phyloP scores from a whole-genome alignment of 1,140 invertebrate genomes.

The Formica exsecta region DNA sequence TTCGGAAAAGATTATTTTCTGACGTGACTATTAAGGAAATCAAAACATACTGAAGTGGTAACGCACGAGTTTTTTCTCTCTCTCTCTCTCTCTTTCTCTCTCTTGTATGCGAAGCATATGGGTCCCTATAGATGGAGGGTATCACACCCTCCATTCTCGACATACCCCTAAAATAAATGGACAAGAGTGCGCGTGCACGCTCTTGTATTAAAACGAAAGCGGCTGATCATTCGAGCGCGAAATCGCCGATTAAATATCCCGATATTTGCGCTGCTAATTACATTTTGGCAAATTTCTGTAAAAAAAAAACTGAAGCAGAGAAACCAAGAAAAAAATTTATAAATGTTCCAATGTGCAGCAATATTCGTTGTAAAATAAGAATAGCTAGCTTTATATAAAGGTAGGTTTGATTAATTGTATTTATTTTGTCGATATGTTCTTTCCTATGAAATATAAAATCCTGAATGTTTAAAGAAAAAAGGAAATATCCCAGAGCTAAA shows the following conservation, averaged over 20 bases:
- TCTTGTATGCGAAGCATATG: constrained; percentile 83
- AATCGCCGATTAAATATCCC: constrained; percentile 83
- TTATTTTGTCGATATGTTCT: neutral
- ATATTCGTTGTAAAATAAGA: neutral
- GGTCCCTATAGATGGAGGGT: constrained; percentile 82
- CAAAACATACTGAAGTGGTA: constrained; percentile 83
- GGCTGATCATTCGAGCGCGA: constrained; percentile 81
- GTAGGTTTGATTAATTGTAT: neutral
- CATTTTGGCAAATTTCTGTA: constrained; percentile 72
- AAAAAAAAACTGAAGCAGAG: neutral
- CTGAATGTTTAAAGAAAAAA: constrained; percentile 13
- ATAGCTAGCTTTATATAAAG: neutral
- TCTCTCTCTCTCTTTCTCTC: constrained; percentile 55
- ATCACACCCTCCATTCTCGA: constrained; percentile 83
- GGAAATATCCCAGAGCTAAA: constrained; percentile 51
- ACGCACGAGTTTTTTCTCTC: constrained; percentile 65
- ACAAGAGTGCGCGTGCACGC: constrained; percentile 75
- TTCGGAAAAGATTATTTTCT: constrained; percentile 70
- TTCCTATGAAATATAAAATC: constrained; percentile 57
- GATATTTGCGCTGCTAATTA: constrained; percentile 84
- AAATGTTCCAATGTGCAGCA: neutral
- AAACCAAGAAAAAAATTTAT: neutral
- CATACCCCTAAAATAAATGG: constrained; percentile 85
- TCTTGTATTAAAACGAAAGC: constrained; percentile 74
- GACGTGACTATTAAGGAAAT: constrained; percentile 85